Percentiles rank a stretch among this genome's conserved stretches.
These are phyloP conservation scores for Poeciliopsis presidionis DNA, from an alignment of 2,797 vertebrate species.

Conservation along the genomic window DNA sequence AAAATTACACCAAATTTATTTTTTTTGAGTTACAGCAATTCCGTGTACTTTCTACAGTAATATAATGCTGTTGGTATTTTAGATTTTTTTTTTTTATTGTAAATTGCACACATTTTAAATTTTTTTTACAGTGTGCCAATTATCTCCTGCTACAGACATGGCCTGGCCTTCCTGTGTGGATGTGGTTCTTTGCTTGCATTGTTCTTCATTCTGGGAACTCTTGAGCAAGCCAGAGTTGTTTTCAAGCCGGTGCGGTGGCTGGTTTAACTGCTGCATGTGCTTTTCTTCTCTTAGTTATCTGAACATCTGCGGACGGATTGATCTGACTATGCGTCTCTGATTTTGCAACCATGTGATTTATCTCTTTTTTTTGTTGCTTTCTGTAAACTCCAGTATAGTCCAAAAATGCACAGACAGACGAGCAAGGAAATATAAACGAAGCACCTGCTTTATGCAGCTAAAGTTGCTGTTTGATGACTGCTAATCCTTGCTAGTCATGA, in stretches of 20 bases:
- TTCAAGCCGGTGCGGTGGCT: neutral
- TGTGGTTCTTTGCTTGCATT: constrained; percentile 37
- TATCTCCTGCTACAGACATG: constrained; percentile 34
- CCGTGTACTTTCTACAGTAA: too few relatives aligned
- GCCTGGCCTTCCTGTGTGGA: constrained; percentile 42
- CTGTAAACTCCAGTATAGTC: neutral
- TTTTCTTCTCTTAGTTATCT: constrained; percentile 32
- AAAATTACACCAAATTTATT: too few relatives aligned
- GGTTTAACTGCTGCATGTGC: constrained; percentile 12
- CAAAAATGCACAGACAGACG: constrained; percentile 30
- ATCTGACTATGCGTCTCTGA: constrained; percentile 31
- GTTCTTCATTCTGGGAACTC: constrained; percentile 40
- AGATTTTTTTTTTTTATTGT: too few relatives aligned
- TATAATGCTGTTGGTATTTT: too few relatives aligned
- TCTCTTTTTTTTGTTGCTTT: constrained; percentile 16
- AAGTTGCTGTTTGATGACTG: constrained; percentile 29
- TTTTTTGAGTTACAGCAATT: too few relatives aligned
- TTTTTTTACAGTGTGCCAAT: constrained; percentile 13
- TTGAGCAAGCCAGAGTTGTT: constrained; percentile 23
- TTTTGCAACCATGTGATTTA: constrained; percentile 39
- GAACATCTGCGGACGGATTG: constrained; percentile 22
- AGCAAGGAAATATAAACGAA: constrained; percentile 44
- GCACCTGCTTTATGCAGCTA: constrained; percentile 10
- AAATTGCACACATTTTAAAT: too few relatives aligned
- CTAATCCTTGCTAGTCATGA: constrained; percentile 24